These are phyloP conservation scores for Piscicola geometra DNA, from an alignment of 2,888 invertebrate genomes.

Conservation along the genomic window DNA sequence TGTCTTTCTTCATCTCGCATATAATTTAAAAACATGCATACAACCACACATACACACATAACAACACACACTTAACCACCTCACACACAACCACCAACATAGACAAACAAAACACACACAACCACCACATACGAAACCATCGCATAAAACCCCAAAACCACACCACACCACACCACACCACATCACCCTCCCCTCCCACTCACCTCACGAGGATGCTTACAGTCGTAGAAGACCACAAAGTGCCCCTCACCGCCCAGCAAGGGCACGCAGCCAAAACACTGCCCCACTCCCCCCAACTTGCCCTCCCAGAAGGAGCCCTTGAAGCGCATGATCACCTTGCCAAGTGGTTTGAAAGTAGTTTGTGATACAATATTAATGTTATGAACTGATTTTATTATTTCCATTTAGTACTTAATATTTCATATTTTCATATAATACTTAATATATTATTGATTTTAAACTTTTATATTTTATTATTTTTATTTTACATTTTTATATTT, in stretches of 20 bases:
- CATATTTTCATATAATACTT: too few relatives aligned
- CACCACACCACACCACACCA: neutral
- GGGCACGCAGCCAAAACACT: constrained; percentile 56
- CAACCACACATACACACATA: too few relatives aligned
- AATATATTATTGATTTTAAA: neutral
- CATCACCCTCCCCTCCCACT: neutral
- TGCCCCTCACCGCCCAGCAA: constrained; percentile 50
- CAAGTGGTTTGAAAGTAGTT: too few relatives aligned
- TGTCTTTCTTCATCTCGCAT: too few relatives aligned
- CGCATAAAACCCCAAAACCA: too few relatives aligned
- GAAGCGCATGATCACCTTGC: constrained; percentile 55
- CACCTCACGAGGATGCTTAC: constrained; percentile 49
- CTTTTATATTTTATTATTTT: neutral
- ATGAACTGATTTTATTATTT: too few relatives aligned
- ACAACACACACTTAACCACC: too few relatives aligned
- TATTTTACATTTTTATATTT: neutral
- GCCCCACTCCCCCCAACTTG: constrained; percentile 49
- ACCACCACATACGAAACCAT: too few relatives aligned
- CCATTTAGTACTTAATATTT: too few relatives aligned
- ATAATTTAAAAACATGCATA: too few relatives aligned
- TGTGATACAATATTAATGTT: too few relatives aligned
- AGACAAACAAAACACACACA: neutral
- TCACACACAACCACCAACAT: neutral
- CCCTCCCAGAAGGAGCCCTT: constrained; percentile 55
- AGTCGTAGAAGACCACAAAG: constrained; percentile 58